Evolutionary conservation across 2,888 invertebrate species (phyloP), one percentile per base, ranked within the genome.

Genomic region (Yponomeuta malinellus): DNA sequence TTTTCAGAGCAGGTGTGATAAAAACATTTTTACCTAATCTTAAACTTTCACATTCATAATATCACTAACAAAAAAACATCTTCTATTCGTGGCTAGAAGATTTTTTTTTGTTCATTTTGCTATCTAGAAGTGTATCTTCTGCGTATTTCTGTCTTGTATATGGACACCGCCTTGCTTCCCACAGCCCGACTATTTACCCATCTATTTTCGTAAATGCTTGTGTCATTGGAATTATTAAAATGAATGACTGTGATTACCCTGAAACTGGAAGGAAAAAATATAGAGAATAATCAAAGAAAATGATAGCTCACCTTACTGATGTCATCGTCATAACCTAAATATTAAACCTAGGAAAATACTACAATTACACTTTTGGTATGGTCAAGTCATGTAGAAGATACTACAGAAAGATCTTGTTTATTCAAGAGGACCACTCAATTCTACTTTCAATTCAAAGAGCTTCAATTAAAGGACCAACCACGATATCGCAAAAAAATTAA

Each of bases 131-230:
- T 59, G 52, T 15, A 59, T 59, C 52, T 59, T 59, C 52, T 59
- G 15, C 15, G 52, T 12, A 3, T 59, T 59, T 12, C 2, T 15
- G 15, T 59, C 52, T 59, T 15, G 52, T 59, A 1, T 43, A 43
- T 73, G 74, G 75, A 76, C 74, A 76, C 76, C 76, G 72, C 73
- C 74, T 72, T 74, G 74, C 73, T 78, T 80, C 82, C 78, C 79
- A 71, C 69, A 77, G 76, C 72, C 75, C 74, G 73, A 72, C 72
- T 74, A 68, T 73, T 73, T 72, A 70, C 71, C 71, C 69, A 69
- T 73, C 70, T 68, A 73, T 72, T 64, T 76, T 76, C 73, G 78
- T 84, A 83, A 83, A 82, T 82, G 79, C 75, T 79, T 75, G 72
- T 78, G 78, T 83, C 79, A 63, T 68, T 71, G 48, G 52, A 48